Evolutionary conservation across 2,797 vertebrate genomes (phyloP).

Genomic region (Poliocrania exsul): DNA sequence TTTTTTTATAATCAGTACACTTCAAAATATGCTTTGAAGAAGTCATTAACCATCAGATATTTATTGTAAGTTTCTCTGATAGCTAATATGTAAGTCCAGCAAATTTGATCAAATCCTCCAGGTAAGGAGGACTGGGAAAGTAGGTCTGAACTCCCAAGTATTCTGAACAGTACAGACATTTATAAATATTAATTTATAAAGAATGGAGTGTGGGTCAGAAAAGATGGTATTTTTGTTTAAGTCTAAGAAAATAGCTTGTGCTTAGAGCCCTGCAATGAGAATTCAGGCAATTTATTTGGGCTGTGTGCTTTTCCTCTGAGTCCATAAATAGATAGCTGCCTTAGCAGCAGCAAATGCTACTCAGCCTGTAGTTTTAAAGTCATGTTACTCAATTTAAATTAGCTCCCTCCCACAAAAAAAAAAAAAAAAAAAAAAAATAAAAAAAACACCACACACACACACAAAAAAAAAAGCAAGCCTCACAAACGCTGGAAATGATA

Average conservation of each 20-base stretch:
- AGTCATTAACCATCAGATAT: background rate
- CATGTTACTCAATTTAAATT: constrained; percentile 69
- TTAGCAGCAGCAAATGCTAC: constrained; percentile 72
- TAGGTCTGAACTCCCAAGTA: background rate
- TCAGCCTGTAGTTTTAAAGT: constrained; percentile 70
- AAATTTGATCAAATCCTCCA: background rate
- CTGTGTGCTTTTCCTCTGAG: constrained; percentile 69
- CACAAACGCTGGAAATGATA: constrained; percentile 30
- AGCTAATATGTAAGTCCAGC: constrained; percentile 18
- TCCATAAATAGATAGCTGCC: constrained; percentile 78
- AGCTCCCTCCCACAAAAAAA: constrained; percentile 36
- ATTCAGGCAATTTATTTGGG: constrained; percentile 68
- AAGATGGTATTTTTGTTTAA: background rate
- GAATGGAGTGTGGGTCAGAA: background rate
- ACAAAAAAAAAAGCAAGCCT: background rate
- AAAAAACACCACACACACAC: background rate
- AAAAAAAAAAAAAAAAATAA: background rate
- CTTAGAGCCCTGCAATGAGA: constrained; percentile 60
- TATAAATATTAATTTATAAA: background rate
- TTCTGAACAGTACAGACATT: background rate
- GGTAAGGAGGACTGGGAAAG: background rate
- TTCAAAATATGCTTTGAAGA: background rate
- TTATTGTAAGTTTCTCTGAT: background rate
- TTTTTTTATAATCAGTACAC: background rate
- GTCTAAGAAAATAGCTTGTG: constrained; percentile 34